Base-by-base conservation (phyloP, 2,797 vertebrate species). In the Sebastes miniatus region DNA sequence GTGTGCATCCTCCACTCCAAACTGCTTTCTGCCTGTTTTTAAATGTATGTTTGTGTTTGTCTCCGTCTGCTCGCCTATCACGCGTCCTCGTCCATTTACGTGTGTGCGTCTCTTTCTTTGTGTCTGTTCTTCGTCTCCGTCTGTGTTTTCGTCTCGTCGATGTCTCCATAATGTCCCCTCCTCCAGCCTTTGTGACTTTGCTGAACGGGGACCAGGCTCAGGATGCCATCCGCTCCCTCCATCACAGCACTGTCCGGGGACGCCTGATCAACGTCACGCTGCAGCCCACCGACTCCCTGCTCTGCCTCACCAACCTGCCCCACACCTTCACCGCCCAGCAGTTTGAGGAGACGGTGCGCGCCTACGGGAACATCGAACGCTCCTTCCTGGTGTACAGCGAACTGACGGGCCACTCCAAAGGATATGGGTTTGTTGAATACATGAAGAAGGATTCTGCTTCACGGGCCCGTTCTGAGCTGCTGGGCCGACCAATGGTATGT, bases 361-460 rank as follows among this genome's bases (percentile, higher is more conserved):
- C 96, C 4, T 98, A 99, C 2, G 98, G 98, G 54, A 99, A 98
- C 43, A 96, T 99, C 0, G 98, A 99, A 93, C 96, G 98, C 72
- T 97, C 97, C 92, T 98, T 99, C 92, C 92, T 99, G 92, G 97
- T 99, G 14, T 99, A 99, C 91, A 99, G 95, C 12, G 97, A 98
- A 92, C 93, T 95, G 71, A 98, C 95, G 0, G 98, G 98, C 24
- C 97, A 95, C 75, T 99, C 97, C 87, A 99, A 99, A 91, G 98
- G 98, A 90, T 99, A 99, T 0, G 98, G 98, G 1, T 99, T 99
- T 83, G 98, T 99, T 85, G 98, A 99, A 52, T 99, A 99, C 89
- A 99, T 99, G 98, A 99, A 99, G 94, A 99, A 99, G 92, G 98
- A 99, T 93, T 98, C 97, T 0, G 98, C 98, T 32, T 98, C 98